These are phyloP conservation scores for Rhynchotus rufescens DNA, from an alignment of 2,797 vertebrate species.

Conservation along the genomic window DNA sequence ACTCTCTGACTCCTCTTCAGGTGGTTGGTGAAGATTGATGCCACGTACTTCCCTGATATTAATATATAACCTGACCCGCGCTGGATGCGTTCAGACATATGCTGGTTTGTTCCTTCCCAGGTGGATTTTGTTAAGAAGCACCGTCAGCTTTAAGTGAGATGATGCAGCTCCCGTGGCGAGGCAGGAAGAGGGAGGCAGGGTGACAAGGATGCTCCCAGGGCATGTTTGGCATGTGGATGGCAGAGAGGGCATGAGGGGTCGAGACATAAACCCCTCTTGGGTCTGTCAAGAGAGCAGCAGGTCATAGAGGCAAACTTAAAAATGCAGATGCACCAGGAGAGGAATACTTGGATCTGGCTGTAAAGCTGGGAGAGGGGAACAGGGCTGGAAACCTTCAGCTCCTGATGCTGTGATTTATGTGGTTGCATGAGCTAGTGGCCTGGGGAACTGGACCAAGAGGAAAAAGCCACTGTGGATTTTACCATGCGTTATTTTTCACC, in stretches of 20 bases:
- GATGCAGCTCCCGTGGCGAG: not conserved
- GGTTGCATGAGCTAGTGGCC: not conserved
- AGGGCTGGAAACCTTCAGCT: not conserved
- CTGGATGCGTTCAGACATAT: not conserved
- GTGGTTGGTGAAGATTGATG: not conserved
- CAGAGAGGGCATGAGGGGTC: not conserved
- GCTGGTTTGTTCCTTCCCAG: not conserved
- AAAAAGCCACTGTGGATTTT: not conserved
- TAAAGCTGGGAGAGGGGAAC: not conserved
- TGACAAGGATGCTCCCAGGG: not conserved
- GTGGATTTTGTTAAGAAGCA: not conserved
- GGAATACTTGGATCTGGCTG: fast-evolving
- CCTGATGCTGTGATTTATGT: not conserved
- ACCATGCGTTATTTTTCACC: not conserved
- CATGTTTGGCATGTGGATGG: not conserved
- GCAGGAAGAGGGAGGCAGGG: not conserved
- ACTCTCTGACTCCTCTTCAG: not conserved
- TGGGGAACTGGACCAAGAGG: not conserved
- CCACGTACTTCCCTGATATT: constrained; percentile 1
- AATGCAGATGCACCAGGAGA: not conserved
- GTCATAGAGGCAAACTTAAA: not conserved
- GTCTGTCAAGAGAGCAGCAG: not conserved
- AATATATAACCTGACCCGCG: constrained; percentile 21
- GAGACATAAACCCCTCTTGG: not conserved
- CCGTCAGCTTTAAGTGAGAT: not conserved